A percentile compares a stretch with the other conserved stretches of the same genome.
Conservation (phyloP, 2,113 vertebrate genomes). For the Aptenodytes forsteri region DNA sequence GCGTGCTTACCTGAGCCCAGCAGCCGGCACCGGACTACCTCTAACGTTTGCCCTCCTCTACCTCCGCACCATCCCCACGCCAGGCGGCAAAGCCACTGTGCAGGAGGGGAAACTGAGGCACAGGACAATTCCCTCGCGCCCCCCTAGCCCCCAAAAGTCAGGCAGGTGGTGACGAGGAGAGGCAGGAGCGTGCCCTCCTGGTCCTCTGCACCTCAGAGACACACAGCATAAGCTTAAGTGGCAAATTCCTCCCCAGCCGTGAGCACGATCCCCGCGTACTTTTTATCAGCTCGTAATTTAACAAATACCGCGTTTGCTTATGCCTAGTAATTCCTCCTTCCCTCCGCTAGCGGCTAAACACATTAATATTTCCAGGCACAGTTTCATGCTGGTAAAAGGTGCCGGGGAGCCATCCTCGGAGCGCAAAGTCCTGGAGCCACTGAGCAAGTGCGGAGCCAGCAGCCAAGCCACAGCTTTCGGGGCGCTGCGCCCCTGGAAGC, state of each 20-base stretch:
- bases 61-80: not conserved
- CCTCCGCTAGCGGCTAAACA: slow-evolving; percentile 33
- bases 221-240: not conserved
- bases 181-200: not conserved
- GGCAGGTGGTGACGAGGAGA: not conserved
- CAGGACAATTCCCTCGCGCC: not conserved
- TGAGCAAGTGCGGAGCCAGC: not conserved
- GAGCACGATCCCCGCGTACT: not conserved
- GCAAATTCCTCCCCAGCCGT: not conserved
- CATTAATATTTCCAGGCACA: slow-evolving; percentile 40
- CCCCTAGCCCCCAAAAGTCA: not conserved
- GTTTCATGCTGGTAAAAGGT: slow-evolving; percentile 20
- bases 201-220: not conserved
- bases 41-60: not conserved
- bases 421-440: not conserved
- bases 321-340: slow-evolving; percentile 32
- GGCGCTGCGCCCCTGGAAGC: not conserved
- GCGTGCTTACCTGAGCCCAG: not conserved
- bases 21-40: not conserved
- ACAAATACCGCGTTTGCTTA: slow-evolving; percentile 43
- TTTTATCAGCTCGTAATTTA: slow-evolving; percentile 55
- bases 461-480: not conserved
- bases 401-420: not conserved
- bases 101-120: slow-evolving; percentile 47
- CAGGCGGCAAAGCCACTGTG: not conserved